Evolutionary conservation across 2,113 vertebrate genomes (phyloP).

Genomic region (Heteronetta atricapilla): DNA sequence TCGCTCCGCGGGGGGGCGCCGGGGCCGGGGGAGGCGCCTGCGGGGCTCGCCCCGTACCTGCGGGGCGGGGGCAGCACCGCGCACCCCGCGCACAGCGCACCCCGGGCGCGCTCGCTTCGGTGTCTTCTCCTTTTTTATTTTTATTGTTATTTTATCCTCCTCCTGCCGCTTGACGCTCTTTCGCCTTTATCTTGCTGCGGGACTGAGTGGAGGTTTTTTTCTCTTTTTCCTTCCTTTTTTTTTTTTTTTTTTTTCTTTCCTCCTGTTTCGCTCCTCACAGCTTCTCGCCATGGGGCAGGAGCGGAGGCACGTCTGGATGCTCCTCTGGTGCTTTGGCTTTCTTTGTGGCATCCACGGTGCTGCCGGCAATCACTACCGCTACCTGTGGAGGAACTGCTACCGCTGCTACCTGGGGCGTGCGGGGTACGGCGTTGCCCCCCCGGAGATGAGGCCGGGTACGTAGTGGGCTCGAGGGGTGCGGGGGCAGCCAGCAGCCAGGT

Average conservation of each 20-base stretch:
- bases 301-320: conserved; percentile 26
- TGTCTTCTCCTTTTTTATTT: no score
- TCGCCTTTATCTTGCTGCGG: background rate
- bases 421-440: conserved; percentile 53
- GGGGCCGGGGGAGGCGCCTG: no score
- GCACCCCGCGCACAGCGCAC: no score
- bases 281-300: background rate
- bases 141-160: no score
- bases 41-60: no score
- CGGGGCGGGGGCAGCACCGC: no score
- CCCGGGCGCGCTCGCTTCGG: no score
- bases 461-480: background rate
- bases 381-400: conserved; percentile 84
- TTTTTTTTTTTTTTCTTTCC: background rate
- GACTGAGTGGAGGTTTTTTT: background rate
- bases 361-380: conserved; percentile 72
- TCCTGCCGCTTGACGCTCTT: background rate
- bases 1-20: no score
- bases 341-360: conserved; percentile 56
- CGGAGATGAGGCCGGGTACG: conserved; percentile 78
- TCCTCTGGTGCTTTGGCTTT: conserved; percentile 66
- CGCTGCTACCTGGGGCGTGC: conserved; percentile 80
- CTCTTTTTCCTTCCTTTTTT: background rate
- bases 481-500: no score
- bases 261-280: background rate